Percentiles rank a stretch among this genome's conserved stretches.
phyloP scores from a whole-genome alignment of 1,140 invertebrate species.

The Stegodyphus mimosarum region DNA sequence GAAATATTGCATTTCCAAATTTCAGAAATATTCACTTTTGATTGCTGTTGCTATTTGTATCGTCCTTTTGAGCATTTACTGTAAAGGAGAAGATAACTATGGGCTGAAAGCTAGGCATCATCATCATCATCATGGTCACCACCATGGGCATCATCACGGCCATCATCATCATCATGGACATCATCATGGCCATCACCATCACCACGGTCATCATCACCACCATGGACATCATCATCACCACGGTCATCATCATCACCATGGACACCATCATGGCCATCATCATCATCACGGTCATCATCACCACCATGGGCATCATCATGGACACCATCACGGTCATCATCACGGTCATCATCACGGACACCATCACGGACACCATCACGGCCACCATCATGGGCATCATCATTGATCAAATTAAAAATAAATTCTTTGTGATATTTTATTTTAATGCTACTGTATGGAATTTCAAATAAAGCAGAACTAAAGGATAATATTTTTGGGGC shows the following conservation, averaged over 20 bases:
- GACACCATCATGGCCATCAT: background rate
- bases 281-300: slow-evolving; percentile 2
- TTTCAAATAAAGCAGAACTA: too few relatives aligned
- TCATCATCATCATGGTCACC: background rate
- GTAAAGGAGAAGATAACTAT: too few relatives aligned
- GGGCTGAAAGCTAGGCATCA: background rate
- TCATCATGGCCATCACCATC: background rate
- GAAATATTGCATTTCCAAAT: too few relatives aligned
- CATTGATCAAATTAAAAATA: background rate
- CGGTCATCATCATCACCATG: background rate
- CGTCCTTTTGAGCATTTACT: too few relatives aligned
- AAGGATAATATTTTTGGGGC: too few relatives aligned
- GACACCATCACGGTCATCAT: background rate
- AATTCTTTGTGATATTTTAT: too few relatives aligned
- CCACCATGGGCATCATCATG: background rate
- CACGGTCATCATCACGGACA: background rate
- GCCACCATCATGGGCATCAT: background rate
- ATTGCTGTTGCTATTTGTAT: too few relatives aligned
- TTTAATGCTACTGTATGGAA: too few relatives aligned
- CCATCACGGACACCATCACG: background rate
- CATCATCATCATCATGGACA: background rate
- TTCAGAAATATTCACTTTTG: too few relatives aligned
- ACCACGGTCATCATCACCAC: background rate
- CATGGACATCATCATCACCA: background rate
- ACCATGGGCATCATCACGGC: background rate